A percentile compares a stretch with the other conserved stretches of the same genome.
Conservation (phyloP, 2,797 vertebrate genomes). For the Coccyzus lansbergi region DNA sequence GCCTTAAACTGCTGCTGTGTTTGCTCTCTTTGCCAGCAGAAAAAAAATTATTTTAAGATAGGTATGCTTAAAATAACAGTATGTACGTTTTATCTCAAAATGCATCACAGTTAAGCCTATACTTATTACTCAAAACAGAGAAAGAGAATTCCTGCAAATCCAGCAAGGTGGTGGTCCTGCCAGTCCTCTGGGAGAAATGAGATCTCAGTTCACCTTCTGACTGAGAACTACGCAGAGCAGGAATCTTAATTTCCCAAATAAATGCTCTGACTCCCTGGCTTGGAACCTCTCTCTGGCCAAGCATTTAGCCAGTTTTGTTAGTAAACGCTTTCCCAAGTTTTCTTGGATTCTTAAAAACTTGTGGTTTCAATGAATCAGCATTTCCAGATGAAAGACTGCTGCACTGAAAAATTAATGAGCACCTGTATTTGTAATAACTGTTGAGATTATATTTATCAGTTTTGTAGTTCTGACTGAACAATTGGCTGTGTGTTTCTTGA, state of each 20-base stretch:
- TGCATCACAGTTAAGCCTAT: background rate
- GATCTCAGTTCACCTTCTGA: background rate
- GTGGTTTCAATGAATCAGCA: conserved; percentile 25
- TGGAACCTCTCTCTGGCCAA: background rate
- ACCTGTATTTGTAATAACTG: background rate
- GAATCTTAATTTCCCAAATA: background rate
- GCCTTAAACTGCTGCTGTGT: background rate
- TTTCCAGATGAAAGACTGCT: background rate
- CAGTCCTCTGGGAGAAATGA: background rate
- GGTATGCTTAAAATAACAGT: background rate
- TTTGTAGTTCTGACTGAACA: background rate
- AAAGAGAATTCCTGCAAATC: background rate
- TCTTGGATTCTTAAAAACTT: background rate
- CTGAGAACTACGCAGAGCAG: background rate
- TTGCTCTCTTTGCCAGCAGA: background rate
- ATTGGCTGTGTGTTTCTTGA: background rate
- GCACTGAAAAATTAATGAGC: background rate
- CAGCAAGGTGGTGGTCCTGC: background rate
- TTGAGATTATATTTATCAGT: background rate
- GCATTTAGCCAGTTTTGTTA: background rate
- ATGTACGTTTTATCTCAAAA: background rate
- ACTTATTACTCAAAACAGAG: background rate
- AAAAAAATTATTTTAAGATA: background rate
- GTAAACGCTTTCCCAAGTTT: background rate
- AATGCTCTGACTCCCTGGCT: background rate